phyloP scores from a whole-genome alignment of 2,113 vertebrate genomes.

The Martes martes region DNA sequence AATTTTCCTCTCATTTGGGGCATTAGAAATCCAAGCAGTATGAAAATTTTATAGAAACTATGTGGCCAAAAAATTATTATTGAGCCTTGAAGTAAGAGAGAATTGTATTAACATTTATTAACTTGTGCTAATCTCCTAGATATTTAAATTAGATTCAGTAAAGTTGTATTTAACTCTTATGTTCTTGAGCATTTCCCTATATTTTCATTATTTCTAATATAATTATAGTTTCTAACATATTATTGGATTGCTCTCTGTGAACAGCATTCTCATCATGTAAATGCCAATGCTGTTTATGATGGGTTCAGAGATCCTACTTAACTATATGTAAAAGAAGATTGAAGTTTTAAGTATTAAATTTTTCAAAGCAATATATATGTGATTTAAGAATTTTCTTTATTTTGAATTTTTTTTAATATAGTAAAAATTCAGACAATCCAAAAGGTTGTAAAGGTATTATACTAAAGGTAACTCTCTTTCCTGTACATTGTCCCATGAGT shows the following conservation, averaged over 20 bases:
- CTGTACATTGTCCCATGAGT: neutral
- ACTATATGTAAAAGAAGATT: constrained; percentile 8
- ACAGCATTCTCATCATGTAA: constrained; percentile 33
- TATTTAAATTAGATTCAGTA: constrained; percentile 35
- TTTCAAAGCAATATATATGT: neutral
- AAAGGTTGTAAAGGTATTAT: neutral
- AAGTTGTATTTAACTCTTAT: constrained; percentile 1
- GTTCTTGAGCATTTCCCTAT: neutral
- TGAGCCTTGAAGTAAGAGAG: neutral
- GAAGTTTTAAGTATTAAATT: constrained; percentile 25
- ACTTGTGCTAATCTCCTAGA: neutral
- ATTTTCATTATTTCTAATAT: constrained; percentile 19
- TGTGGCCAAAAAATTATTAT: neutral
- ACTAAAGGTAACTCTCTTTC: constrained; percentile 14
- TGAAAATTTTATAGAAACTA: neutral
- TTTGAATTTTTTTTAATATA: constrained; percentile 28
- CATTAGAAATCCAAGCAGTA: neutral
- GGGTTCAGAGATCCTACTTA: constrained; percentile 4
- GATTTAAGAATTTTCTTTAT: neutral
- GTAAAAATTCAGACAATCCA: neutral
- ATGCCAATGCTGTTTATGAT: neutral
- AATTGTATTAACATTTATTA: neutral
- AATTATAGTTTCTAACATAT: neutral
- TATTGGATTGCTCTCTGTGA: neutral
- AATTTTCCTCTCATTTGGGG: neutral